A percentile compares a stretch with the other conserved stretches of the same genome.
phyloP scores from a whole-genome alignment of 2,888 invertebrate species.

The Aphodius granarius region DNA sequence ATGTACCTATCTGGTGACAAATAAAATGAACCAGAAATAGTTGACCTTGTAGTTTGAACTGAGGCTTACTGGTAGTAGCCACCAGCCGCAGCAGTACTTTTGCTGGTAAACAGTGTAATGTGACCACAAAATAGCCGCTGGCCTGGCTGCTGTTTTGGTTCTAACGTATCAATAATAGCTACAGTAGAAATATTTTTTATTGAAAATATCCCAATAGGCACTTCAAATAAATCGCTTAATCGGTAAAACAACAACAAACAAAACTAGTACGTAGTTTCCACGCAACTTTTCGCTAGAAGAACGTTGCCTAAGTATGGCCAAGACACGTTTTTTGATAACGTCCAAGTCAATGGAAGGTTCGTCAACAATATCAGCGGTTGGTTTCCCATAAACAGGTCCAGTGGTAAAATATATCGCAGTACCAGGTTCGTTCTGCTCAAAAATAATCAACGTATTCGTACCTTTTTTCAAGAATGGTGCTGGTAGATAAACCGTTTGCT shows the following conservation, averaged over 20 bases:
- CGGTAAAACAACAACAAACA: neutral
- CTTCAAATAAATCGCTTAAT: neutral
- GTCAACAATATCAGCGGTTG: neutral
- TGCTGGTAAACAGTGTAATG: no score
- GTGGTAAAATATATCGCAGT: neutral
- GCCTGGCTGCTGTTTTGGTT: no score
- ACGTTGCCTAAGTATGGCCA: neutral
- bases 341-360: neutral
- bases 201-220: neutral
- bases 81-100: no score
- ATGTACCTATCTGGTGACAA: no score
- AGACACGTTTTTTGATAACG: neutral
- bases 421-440: conserved; percentile 41
- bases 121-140: no score
- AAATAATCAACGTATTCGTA: conserved; percentile 46
- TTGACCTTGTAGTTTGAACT: no score
- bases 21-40: no score
- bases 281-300: neutral
- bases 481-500: conserved; percentile 81
- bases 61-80: no score
- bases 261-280: neutral
- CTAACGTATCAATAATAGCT: neutral
- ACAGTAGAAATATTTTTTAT: neutral
- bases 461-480: conserved; percentile 68
- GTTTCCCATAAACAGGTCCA: neutral